Evolutionary conservation across 2,888 invertebrate genomes (phyloP), one percentile per base, ranked within the genome.

Genomic region (Cheilosia impressa): DNA sequence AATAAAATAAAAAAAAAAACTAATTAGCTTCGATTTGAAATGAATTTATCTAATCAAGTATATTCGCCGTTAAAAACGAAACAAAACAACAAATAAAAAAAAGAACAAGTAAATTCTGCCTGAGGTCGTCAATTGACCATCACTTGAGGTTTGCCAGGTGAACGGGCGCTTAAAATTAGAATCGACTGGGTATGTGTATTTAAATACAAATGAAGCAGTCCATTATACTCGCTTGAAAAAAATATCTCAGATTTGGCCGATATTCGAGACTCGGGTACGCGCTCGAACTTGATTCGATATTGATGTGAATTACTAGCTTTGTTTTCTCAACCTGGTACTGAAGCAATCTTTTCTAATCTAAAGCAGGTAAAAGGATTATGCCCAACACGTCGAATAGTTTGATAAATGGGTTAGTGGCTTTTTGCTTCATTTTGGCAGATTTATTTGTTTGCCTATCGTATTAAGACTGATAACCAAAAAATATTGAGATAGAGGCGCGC

Each of bases 81-180:
- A 31, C 2, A 31, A 31, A 9, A 31, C 27, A 27, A 27, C 6
- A 27, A 27, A 27, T 27, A 27, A 15, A 53, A 45, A 43, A 34
- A 31, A 13, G 9, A n/a, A 34, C 9, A 69, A 41, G 41, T 19
- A 53, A 66, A 53, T 47, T 58, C n/a, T n/a, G 72, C 72, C 41
- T 53, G 47, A 65, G 75, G 75, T 57, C 75, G 47, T 10, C 65
- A 24, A 19, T 58, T 73, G 79, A 38, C 79, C 72, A 52, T 79
- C 73, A 17, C 17, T 60, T 79, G 72, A 53, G 66, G 79, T 66
- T 60, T 66, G 4, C 41, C 63, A 63, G 38, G 71, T 79, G 71
- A 78, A 63, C 57, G 63, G 71, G 71, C 71, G 19, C 27, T 72
- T 63, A 9, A 66, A 66, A 57, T 47, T 38, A 34, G 38, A 75